Evolutionary conservation across 2,113 vertebrate species (phyloP).

Genomic region (Trichechus manatus): DNA sequence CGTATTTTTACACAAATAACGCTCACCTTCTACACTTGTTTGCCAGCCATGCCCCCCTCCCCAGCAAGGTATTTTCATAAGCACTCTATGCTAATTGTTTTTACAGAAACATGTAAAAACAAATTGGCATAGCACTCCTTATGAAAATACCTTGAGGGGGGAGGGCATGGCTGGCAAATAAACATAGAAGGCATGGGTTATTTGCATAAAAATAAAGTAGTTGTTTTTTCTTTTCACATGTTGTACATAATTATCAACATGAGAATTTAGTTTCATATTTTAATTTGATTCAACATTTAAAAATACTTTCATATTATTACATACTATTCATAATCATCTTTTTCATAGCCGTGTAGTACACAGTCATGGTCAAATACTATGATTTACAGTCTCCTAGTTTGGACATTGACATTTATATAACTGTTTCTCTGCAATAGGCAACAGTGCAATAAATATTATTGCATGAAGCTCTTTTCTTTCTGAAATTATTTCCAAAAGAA

Average conservation of each 20-base stretch:
- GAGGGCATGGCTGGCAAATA: no score
- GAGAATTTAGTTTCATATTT: not conserved
- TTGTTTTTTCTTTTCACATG: not conserved
- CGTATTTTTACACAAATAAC: no score
- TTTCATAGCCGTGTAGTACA: not conserved
- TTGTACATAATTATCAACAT: not conserved
- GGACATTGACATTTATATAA: slow-evolving; percentile 27
- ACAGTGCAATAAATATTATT: not conserved
- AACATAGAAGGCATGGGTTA: no score
- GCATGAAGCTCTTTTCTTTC: slow-evolving; percentile 5
- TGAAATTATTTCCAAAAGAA: slow-evolving; percentile 50
- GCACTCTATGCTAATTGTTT: no score
- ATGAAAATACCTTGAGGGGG: no score
- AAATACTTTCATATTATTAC: not conserved
- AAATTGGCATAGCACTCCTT: no score
- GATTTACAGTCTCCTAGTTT: slow-evolving; percentile 11
- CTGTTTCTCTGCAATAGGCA: not conserved
- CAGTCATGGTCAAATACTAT: not conserved
- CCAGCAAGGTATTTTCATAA: no score
- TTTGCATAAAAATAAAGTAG: not conserved
- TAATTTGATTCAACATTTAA: slow-evolving; percentile 3
- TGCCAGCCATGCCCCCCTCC: no score
- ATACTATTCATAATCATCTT: not conserved
- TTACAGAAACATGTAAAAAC: no score
- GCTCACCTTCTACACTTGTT: no score